Evolutionary conservation across 2,888 invertebrate species (phyloP), one percentile per base, ranked within the genome.

Genomic region (Punctoribates punctum): DNA sequence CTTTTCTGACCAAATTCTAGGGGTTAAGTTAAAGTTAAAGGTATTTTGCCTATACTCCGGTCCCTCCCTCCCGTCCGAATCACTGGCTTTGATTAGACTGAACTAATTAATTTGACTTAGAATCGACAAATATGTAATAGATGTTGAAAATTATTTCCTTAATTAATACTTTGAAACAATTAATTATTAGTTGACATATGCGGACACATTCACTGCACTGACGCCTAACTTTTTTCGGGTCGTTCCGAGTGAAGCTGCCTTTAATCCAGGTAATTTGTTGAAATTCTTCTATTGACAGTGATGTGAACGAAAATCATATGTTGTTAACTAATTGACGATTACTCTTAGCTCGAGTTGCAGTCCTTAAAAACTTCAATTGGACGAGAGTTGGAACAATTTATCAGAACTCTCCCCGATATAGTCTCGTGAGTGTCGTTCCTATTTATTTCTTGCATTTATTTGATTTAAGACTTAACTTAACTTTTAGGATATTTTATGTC

Each of bases 191-290:
- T 86, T 97, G 11, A 96, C 96, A 17, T 97, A 96, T 85, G 96
- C 96, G 6, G 97, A 98, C 84, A 97, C 96, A 5, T 96, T 97
- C 85, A 97, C 97, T 0, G 94, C 96, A 92, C 94, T 96, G 85
- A 93, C 93, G 8, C 96, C 96, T 11, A 95, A 96, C 85, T 96
- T 97, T 87, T 97, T 95, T 86, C 90, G 97, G 73, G 93, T 96
- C 79, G 96, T 96, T 25, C 97, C 97, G 0, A 94, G 94, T 75
- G 96, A 97, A 84, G 94, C 93, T 83, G 96, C 96, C 73, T 96
- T 96, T 86, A 97, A 97, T 85, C 89, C 91, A 25, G 75, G 75
- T 75, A 70, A 42, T 42, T 27, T 42, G 70, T n/a, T 46, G 11
- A 27, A 20, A 11, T 8, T 34, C 25, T 27, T 27, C 8, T 27